Conservation (phyloP, 2,113 vertebrate species). For the Daubentonia madagascariensis region DNA sequence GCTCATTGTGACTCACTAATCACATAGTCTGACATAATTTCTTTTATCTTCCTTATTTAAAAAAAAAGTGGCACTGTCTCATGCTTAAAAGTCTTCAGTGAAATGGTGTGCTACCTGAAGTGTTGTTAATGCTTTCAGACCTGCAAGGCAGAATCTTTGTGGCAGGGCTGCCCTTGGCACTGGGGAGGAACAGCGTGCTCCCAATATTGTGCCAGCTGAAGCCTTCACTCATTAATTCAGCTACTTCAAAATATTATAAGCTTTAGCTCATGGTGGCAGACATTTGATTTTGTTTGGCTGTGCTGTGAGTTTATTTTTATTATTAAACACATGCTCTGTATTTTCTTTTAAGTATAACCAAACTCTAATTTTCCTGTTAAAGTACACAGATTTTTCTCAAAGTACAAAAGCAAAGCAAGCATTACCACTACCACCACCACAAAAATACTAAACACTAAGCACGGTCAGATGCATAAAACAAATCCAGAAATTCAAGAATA, state of each 20-base stretch:
- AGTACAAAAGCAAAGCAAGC: neutral
- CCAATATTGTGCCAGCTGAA: fast-evolving
- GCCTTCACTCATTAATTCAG: neutral
- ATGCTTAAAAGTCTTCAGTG: neutral
- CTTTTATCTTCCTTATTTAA: conserved; percentile 51
- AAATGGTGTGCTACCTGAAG: neutral
- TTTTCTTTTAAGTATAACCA: neutral
- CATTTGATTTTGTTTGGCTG: neutral
- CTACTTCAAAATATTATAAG: neutral
- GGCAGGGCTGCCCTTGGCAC: neutral
- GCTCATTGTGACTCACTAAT: conserved; percentile 69
- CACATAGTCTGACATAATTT: conserved; percentile 51
- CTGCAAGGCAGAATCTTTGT: fast-evolving
- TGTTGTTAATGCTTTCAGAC: neutral
- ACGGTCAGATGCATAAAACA: neutral
- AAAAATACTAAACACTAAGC: neutral
- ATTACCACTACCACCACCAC: neutral
- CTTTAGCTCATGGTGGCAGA: neutral
- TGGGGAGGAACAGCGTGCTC: fast-evolving
- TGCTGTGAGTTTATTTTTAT: neutral
- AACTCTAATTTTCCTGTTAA: neutral
- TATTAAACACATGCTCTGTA: neutral
- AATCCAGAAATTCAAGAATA: neutral
- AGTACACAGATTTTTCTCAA: neutral
- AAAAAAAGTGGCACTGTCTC: neutral